Base-by-base conservation (phyloP, 2,113 vertebrate genomes). In the Microtus montanus region DNA sequence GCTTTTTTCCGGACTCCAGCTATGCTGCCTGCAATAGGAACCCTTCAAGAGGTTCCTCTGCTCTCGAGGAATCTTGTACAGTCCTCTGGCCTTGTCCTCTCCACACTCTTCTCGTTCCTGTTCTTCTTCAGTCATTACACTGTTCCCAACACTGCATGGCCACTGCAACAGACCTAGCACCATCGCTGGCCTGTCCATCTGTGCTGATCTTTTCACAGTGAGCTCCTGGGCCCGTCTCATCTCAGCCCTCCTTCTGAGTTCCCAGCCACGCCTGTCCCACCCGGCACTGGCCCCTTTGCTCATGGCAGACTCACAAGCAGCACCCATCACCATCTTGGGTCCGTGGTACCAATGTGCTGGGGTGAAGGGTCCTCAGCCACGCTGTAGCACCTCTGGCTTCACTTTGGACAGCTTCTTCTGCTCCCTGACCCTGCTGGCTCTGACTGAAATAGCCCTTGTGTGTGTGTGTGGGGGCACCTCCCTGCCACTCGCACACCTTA, bases 391-490 rank as follows among this genome's bases (percentile, higher is more conserved):
- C 92, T 85, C 88, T 33, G 41, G 3, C 7, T 4, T 2, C 14
- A 35, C 6, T 6, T 78, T 58, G 11, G 74, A 73, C 71, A 63
- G 95, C 88, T 96, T 97, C 93, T 96, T 97, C 80, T 96, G 92
- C 38, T 97, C 96, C 95, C 95, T 79, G 94, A 82, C 88, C 54
- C 87, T 75, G 54, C 85, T 38, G 77, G 73, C 92, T 89, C 83
- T 30, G 94, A 97, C 92, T 94, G 95, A 97, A 97, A 97, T 96
- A 97, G 94, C 7, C 70, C 49, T 94, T 54, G 87, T 54, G 15
- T 54, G 15, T 54, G 22, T 28, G n/a, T n/a, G n/a, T n/a, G n/a
- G 15, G n/a, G 71, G 78, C 84, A 70, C 94, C 91, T 91, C 95
- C 93, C 94, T 28, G 13, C 87, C 15, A 14, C 77, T 90, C 92